Conservation (phyloP, 2,888 invertebrate genomes). For the Campaea margaritaria region DNA sequence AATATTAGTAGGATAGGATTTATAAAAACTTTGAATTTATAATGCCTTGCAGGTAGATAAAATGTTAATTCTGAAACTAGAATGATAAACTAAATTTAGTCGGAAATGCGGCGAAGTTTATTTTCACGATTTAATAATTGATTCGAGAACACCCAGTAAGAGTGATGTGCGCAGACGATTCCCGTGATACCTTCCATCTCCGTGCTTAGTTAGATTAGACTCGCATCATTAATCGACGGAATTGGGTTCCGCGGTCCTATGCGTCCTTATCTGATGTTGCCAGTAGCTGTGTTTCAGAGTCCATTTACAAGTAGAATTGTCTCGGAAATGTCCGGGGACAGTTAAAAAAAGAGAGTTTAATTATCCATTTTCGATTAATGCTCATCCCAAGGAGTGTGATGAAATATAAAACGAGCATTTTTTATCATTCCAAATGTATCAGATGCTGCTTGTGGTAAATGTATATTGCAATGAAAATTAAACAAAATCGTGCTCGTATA, state of each 20-base stretch:
- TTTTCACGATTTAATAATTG: constrained; percentile 34
- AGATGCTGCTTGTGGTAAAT: too few species aligned
- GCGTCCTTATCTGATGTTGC: constrained; percentile 25
- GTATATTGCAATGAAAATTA: too few species aligned
- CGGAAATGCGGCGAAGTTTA: background rate
- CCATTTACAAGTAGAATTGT: background rate
- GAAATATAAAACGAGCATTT: too few species aligned
- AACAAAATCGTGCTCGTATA: too few species aligned
- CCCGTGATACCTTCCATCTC: constrained; percentile 66
- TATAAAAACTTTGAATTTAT: too few species aligned
- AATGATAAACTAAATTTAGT: too few species aligned
- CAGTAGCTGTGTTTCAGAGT: constrained; percentile 2
- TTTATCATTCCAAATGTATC: too few species aligned
- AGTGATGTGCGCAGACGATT: constrained; percentile 63
- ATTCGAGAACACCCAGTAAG: constrained; percentile 65
- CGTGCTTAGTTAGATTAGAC: constrained; percentile 71
- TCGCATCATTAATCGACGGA: constrained; percentile 81
- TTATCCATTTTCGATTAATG: background rate
- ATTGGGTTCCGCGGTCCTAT: constrained; percentile 64
- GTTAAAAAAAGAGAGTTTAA: too few species aligned
- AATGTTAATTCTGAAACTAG: too few species aligned
- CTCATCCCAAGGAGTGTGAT: background rate
- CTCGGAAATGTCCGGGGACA: background rate
- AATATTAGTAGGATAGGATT: too few species aligned
- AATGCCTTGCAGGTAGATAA: too few species aligned